phyloP scores from a whole-genome alignment of 2,113 vertebrate genomes.

The Egretta garzetta region DNA sequence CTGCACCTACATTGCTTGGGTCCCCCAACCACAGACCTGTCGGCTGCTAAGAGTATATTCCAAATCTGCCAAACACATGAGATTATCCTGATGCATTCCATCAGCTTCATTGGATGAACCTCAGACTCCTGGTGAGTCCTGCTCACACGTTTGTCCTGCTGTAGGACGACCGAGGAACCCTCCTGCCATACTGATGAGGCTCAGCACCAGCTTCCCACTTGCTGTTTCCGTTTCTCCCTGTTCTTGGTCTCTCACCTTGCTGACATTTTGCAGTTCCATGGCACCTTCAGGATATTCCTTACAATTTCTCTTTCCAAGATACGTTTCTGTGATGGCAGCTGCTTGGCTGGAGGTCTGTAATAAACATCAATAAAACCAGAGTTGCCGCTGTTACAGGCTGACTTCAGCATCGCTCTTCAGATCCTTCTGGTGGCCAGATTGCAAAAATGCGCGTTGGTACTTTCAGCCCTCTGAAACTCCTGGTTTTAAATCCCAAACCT shows the following conservation, averaged over 20 bases:
- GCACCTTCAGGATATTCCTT: not conserved
- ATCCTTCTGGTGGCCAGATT: not conserved
- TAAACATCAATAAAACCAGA: not conserved
- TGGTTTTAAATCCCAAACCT: not conserved
- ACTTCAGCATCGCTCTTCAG: not conserved
- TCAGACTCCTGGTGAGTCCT: not conserved
- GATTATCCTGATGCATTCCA: not conserved
- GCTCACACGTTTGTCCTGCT: not conserved
- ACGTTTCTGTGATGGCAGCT: not conserved
- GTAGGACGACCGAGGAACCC: not conserved
- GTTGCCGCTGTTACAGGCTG: not conserved
- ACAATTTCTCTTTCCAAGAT: not conserved
- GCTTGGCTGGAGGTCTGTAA: not conserved
- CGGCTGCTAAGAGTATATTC: not conserved
- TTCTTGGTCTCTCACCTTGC: not conserved
- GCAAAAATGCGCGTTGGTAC: not conserved
- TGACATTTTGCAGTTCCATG: not conserved
- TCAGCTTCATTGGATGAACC: not conserved
- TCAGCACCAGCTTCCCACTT: not conserved
- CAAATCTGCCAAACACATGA: not conserved
- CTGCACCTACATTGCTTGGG: not conserved
- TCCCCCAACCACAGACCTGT: not conserved
- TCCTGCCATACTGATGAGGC: accelerated
- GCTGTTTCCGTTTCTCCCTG: not conserved
- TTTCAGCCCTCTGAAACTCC: not conserved